Percentiles rank a stretch among this genome's conserved stretches.
phyloP scores from a whole-genome alignment of 2,113 vertebrate genomes.

The Lonchura striata region DNA sequence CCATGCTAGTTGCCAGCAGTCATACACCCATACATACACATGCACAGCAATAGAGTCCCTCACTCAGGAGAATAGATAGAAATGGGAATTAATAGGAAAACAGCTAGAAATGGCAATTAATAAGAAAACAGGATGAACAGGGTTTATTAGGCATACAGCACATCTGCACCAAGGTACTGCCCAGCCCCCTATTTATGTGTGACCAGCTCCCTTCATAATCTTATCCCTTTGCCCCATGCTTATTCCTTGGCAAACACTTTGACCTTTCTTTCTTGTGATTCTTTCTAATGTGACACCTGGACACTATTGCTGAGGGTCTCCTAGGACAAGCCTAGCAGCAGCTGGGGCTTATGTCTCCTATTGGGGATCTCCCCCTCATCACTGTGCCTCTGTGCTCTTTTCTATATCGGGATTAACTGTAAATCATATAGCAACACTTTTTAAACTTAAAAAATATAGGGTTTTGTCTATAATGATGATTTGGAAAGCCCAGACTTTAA shows the following conservation, averaged over 20 bases:
- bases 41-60: background rate
- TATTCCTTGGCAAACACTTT: background rate
- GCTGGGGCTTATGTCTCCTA: background rate
- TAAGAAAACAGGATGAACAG: background rate
- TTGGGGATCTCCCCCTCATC: fast-evolving
- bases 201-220: background rate
- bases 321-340: background rate
- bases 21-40: fast-evolving
- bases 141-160: background rate
- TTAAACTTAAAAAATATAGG: background rate
- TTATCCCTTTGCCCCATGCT: background rate
- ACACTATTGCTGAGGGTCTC: background rate
- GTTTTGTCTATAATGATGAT: background rate
- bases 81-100: background rate
- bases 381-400: background rate
- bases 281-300: background rate
- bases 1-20: background rate
- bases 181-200: background rate
- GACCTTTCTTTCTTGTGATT: background rate
- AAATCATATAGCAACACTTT: background rate
- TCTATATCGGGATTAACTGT: background rate
- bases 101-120: background rate
- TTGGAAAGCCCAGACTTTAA: background rate
- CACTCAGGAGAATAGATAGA: background rate
- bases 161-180: background rate